A percentile compares a stretch with the other conserved stretches of the same genome.
Evolutionary conservation across 2,797 vertebrate genomes (phyloP).

Genomic region (Peromyscus aztecus): DNA sequence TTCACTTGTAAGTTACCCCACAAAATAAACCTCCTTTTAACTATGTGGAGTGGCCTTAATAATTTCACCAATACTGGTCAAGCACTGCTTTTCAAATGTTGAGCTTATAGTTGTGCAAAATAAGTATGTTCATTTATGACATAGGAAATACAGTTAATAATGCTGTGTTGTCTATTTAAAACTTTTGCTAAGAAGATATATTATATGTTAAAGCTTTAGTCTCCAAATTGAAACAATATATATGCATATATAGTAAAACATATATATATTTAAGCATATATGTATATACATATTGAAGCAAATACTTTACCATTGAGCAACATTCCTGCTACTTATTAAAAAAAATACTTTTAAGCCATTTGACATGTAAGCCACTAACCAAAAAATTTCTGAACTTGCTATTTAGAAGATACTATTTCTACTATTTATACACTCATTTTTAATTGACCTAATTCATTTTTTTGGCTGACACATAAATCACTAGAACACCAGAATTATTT

Average conservation of each 20-base stretch:
- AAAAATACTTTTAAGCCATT: background rate
- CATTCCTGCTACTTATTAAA: background rate
- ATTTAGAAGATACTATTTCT: background rate
- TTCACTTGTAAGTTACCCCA: too few species aligned
- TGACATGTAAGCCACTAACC: background rate
- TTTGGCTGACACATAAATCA: constrained; percentile 38
- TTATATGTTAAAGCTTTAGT: background rate
- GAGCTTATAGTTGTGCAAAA: background rate
- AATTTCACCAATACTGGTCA: too few species aligned
- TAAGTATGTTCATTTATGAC: background rate
- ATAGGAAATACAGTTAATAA: background rate
- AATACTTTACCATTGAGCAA: background rate
- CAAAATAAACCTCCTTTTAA: too few species aligned
- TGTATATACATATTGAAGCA: background rate
- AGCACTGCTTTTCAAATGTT: background rate
- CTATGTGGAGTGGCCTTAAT: too few species aligned
- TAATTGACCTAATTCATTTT: constrained; percentile 20
- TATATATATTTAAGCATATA: background rate
- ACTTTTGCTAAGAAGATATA: background rate
- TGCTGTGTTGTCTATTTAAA: background rate
- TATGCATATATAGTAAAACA: background rate
- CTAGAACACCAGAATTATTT: constrained; percentile 1
- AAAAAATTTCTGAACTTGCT: background rate
- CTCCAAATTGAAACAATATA: background rate
- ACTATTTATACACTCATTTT: background rate